Evolutionary conservation across 53 echinoderm and acorn worm species (phyloP).

Genomic region (Paracentrotus lividus): DNA sequence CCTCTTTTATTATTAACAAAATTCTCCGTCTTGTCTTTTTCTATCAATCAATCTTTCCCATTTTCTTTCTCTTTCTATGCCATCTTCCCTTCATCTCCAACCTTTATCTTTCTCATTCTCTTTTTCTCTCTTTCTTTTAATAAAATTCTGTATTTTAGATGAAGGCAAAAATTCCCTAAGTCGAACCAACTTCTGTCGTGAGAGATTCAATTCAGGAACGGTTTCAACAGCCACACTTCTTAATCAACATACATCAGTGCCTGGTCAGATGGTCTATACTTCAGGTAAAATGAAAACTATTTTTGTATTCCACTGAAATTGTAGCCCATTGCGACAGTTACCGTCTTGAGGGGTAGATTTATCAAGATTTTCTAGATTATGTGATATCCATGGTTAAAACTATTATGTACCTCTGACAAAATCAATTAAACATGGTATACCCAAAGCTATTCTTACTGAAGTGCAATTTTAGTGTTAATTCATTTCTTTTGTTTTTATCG

Average conservation of each 20-base stretch:
- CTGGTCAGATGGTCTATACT: conserved; percentile 83
- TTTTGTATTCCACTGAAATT: too few species aligned
- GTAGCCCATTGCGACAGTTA: too few species aligned
- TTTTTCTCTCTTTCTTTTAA: neutral
- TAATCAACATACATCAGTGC: conserved; percentile 76
- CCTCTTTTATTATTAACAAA: too few species aligned
- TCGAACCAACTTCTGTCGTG: conserved; percentile 83
- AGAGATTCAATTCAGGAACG: conserved; percentile 80
- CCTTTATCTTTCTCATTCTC: neutral
- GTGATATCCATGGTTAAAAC: too few species aligned
- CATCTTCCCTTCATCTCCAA: neutral
- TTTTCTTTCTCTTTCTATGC: neutral
- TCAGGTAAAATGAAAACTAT: conserved; percentile 78
- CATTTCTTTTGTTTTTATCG: too few species aligned
- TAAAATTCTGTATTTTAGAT: neutral
- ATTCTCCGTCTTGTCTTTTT: neutral
- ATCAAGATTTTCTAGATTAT: too few species aligned
- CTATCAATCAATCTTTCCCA: neutral
- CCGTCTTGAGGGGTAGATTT: too few species aligned
- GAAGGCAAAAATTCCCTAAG: conserved; percentile 70
- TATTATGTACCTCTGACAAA: too few species aligned
- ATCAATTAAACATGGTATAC: too few species aligned
- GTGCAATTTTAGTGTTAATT: too few species aligned
- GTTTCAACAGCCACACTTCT: conserved; percentile 72
- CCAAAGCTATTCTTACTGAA: too few species aligned